Evolutionary conservation across 2,797 vertebrate genomes (phyloP).

Genomic region (Phrynocephalus vlangalii): DNA sequence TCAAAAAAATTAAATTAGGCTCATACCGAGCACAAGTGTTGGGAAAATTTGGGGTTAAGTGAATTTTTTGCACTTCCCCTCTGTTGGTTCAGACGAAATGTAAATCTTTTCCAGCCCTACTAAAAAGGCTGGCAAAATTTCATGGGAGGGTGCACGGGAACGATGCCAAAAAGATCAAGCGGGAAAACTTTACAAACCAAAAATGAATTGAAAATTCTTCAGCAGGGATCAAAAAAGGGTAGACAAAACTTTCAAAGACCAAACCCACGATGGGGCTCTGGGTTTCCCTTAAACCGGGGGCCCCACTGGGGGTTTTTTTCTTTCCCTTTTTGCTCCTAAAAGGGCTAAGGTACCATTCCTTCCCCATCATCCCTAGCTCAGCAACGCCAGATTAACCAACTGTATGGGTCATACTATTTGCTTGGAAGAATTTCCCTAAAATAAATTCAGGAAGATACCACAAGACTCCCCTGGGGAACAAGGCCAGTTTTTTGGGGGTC

Average conservation of each 20-base stretch:
- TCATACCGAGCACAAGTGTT: constrained; percentile 75
- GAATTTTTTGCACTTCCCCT: constrained; percentile 80
- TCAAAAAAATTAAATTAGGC: constrained; percentile 82
- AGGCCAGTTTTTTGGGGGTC: not conserved
- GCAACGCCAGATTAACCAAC: not conserved
- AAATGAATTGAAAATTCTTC: not conserved
- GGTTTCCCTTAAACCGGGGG: too few relatives aligned
- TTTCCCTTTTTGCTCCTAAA: constrained; percentile 67
- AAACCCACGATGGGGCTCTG: not conserved
- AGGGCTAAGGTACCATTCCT: constrained; percentile 53
- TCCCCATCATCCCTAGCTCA: too few relatives aligned
- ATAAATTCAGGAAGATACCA: too few relatives aligned
- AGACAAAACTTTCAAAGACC: not conserved
- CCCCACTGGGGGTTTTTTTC: not conserved
- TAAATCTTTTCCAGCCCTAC: constrained; percentile 79
- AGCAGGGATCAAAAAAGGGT: not conserved
- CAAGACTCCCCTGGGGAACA: not conserved
- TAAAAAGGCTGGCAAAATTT: constrained; percentile 74
- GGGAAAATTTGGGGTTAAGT: constrained; percentile 76
- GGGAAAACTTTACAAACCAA: constrained; percentile 69
- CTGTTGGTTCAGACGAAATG: constrained; percentile 77
- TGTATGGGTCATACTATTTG: not conserved
- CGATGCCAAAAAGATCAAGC: constrained; percentile 73
- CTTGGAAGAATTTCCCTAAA: not conserved
- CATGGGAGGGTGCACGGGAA: constrained; percentile 72